Evolutionary conservation across 2,797 vertebrate genomes (phyloP).

Genomic region (Gadopsis marmoratus): DNA sequence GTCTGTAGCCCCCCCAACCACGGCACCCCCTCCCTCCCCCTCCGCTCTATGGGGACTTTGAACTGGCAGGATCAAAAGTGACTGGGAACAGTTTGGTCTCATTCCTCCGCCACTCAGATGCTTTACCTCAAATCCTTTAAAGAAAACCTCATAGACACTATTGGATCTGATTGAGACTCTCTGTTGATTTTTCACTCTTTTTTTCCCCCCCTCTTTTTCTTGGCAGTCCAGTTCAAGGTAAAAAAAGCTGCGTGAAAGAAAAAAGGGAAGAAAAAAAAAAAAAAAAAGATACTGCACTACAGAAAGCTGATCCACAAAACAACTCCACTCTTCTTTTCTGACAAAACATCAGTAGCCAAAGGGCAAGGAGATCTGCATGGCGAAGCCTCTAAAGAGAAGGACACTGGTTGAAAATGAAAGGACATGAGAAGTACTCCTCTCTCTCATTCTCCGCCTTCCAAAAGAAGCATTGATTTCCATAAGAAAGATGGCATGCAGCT

Average conservation of each 20-base stretch:
- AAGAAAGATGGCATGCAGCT: constrained; percentile 97
- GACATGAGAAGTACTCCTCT: constrained; percentile 86
- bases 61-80: constrained; percentile 88
- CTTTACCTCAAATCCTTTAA: constrained; percentile 82
- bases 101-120: constrained; percentile 83
- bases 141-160: constrained; percentile 84
- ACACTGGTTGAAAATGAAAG: constrained; percentile 93
- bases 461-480: constrained; percentile 97
- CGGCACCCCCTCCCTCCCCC: constrained; percentile 46
- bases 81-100: constrained; percentile 85
- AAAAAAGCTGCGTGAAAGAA: constrained; percentile 71
- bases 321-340: constrained; percentile 93
- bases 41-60: constrained; percentile 82
- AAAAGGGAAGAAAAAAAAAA: too few species aligned
- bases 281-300: constrained; percentile 80
- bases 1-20: constrained; percentile 72
- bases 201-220: constrained; percentile 73
- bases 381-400: constrained; percentile 94
- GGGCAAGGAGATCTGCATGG: constrained; percentile 95
- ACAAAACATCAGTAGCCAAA: constrained; percentile 97
- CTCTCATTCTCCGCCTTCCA: constrained; percentile 78
- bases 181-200: constrained; percentile 75
- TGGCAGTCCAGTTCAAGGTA: constrained; percentile 85
- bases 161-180: constrained; percentile 83
- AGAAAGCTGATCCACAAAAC: constrained; percentile 95